Percentiles rank a stretch among this genome's conserved stretches.
Conservation (phyloP, 1,140 invertebrate species). For the silkworm (Bombyx mori) region DNA sequence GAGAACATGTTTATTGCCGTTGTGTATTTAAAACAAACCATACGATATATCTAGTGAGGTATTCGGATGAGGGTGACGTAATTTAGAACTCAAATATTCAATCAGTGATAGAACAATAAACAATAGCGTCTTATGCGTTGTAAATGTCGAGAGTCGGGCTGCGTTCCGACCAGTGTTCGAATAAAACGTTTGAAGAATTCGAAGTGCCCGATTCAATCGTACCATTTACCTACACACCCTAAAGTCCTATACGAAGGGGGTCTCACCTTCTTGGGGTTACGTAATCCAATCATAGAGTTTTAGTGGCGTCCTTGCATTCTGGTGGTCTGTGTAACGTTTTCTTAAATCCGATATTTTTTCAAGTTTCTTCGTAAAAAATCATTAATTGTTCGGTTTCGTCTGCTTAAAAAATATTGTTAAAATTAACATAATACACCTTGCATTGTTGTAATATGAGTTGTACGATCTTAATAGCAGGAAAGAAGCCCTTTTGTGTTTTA, state of each 20-base stretch:
- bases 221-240: conserved; percentile 1
- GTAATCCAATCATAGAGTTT: not conserved
- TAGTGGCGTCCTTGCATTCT: no score
- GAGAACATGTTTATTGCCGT: conserved; percentile 8
- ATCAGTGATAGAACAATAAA: conserved; percentile 4
- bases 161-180: conserved; percentile 1
- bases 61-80: conserved; percentile 4
- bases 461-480: conserved; percentile 38
- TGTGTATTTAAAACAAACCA: conserved; percentile 5
- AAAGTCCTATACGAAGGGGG: no score
- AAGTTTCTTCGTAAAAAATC: no score
- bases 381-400: no score
- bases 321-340: no score
- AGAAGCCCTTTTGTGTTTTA: conserved; percentile 38
- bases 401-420: not conserved
- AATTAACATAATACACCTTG: not conserved
- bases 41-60: not conserved
- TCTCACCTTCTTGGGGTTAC: not conserved
- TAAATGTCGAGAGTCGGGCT: not conserved
- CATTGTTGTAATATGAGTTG: not conserved
- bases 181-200: not conserved
- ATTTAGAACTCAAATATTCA: not conserved
- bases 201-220: conserved; percentile 2
- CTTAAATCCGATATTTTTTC: no score
- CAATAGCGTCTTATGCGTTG: conserved; percentile 2